Base-by-base conservation (phyloP, 2,113 vertebrate species). In the Cavia aperea region DNA sequence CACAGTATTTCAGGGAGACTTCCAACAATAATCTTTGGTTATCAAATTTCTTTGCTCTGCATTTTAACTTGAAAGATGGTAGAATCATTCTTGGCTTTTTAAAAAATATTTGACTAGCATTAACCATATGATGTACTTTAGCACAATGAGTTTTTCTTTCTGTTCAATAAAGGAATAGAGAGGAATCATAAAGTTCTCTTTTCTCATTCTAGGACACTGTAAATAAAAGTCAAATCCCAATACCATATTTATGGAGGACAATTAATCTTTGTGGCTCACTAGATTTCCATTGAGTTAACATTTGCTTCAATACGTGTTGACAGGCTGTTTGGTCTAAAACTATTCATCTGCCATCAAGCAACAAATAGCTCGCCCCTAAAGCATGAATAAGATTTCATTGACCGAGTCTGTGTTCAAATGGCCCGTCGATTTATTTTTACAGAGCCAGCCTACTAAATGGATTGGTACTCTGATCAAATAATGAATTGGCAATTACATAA, bases 401-500 rank as follows among this genome's bases (percentile, higher is more conserved):
- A 90, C 56, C 43, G 43, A 29, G 13, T 72, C 84, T 70, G 11
- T 0, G 0, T 49, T 51, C 46, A 79, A 56, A 79, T 4, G 19
- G 39, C 77, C 66, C 6, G 16, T 12, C 24, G 77, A 65, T 78
- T 60, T 68, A 66, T 58, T 81, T 88, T 73, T 4, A 85, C 79
- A 62, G 62, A 81, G 70, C 43, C 60, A 84, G 24, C 23, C 56
- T 73, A 92, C 63, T 77, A 88, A 91, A 46, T 46, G 77, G 60
- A 77, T 75, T 43, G 12, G 58, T 6, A 18, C 60, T 56, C 19
- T 49, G 75, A 92, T 66, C 60, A 36, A 81, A 78, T 89, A 82
- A 95, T 60, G 85, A 94, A 63, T 33, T 60, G 58, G 81, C 56
- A 90, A 89, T 94, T 66, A 82, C n/a, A 77, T 81, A 43, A 93